phyloP scores from a whole-genome alignment of 2,888 invertebrate genomes.

The Syritta pipiens region DNA sequence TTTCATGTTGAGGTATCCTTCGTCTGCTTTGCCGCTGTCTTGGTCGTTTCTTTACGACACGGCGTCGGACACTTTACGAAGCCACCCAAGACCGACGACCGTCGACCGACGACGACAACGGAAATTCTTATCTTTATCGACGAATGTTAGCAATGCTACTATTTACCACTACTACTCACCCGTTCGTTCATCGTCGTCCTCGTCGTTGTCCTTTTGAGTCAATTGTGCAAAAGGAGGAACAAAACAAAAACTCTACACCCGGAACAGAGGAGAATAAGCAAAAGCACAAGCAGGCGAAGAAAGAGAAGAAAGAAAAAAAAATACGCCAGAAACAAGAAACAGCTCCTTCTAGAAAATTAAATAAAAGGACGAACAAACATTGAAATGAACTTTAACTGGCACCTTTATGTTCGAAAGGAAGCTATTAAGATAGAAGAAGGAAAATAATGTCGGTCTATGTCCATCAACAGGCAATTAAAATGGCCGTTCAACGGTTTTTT shows the following conservation, averaged over 20 bases:
- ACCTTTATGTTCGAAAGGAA: slow-evolving; percentile 67
- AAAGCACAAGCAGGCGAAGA: background rate
- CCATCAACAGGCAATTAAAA: slow-evolving; percentile 70
- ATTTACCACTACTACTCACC: slow-evolving; percentile 50
- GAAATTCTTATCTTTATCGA: slow-evolving; percentile 69
- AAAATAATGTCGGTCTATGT: slow-evolving; percentile 69
- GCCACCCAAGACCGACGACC: slow-evolving; percentile 15
- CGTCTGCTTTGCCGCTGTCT: slow-evolving; percentile 14
- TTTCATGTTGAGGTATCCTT: slow-evolving; percentile 68
- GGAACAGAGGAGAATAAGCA: background rate
- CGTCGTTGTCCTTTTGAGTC: slow-evolving; percentile 43
- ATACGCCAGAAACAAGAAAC: too few relatives aligned
- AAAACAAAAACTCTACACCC: slow-evolving; percentile 1
- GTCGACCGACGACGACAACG: slow-evolving; percentile 42
- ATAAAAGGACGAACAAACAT: slow-evolving; percentile 63
- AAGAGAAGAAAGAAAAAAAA: background rate
- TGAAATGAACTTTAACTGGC: slow-evolving; percentile 69
- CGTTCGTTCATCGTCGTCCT: slow-evolving; percentile 10
- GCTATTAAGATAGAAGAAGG: slow-evolving; percentile 67
- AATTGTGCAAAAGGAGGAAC: slow-evolving; percentile 39
- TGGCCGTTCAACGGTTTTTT: slow-evolving; percentile 62
- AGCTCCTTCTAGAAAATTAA: slow-evolving; percentile 45
- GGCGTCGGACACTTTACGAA: slow-evolving; percentile 20
- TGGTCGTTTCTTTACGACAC: background rate
- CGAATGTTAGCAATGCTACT: slow-evolving; percentile 63